phyloP scores from a whole-genome alignment of 2,888 invertebrate species.

The Pandemis corylana region DNA sequence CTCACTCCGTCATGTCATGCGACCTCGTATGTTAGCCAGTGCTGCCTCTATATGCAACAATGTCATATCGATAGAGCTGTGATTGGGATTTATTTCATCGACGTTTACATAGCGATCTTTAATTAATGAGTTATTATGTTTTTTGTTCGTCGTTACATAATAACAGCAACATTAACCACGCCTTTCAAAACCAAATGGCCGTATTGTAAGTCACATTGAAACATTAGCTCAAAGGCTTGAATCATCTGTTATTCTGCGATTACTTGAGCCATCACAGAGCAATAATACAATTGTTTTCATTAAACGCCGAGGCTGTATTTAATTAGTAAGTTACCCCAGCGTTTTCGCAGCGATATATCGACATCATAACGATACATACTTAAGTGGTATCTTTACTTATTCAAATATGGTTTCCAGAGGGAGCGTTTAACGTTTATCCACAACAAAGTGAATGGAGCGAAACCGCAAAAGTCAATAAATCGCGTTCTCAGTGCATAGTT shows the following conservation, averaged over 20 bases:
- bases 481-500: constrained; percentile 58
- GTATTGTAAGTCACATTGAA: neutral
- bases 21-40: constrained; percentile 74
- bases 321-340: neutral
- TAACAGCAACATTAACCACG: neutral
- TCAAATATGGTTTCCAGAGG: constrained; percentile 49
- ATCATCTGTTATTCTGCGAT: neutral
- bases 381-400: constrained; percentile 47
- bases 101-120: neutral
- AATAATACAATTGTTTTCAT: constrained; percentile 8
- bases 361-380: constrained; percentile 24
- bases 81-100: constrained; percentile 1
- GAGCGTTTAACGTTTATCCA: constrained; percentile 50
- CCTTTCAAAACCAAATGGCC: neutral
- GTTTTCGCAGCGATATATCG: neutral
- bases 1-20: constrained; percentile 71
- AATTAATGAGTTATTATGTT: too few species aligned
- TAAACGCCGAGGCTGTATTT: constrained; percentile 3
- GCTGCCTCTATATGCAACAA: constrained; percentile 47
- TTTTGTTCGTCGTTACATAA: too few species aligned
- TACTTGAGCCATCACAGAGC: neutral
- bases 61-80: constrained; percentile 54
- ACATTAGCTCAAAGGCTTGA: neutral
- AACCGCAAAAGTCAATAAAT: constrained; percentile 62
- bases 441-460: constrained; percentile 55